Conservation (phyloP, 2,888 invertebrate genomes). For the Rhagium mordax region DNA sequence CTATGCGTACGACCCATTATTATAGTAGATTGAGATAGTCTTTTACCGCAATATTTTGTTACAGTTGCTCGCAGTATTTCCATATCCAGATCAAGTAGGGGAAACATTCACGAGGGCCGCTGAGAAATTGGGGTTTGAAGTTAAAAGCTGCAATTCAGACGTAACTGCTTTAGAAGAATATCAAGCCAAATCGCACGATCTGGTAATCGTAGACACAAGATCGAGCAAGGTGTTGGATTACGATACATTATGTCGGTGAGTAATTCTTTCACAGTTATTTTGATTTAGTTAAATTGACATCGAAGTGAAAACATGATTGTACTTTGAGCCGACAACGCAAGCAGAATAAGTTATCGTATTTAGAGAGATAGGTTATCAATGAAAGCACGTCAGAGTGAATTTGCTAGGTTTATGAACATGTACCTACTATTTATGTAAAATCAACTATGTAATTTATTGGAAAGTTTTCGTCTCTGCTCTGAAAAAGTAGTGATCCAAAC, state of each 20-base stretch:
- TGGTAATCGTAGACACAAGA: slow-evolving; percentile 80
- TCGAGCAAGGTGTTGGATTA: slow-evolving; percentile 76
- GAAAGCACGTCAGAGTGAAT: no score
- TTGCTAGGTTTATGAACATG: no score
- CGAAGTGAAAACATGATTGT: neutral
- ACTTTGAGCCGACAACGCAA: neutral
- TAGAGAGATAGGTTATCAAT: no score
- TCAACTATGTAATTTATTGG: no score
- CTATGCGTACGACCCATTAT: no score
- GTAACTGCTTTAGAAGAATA: slow-evolving; percentile 73
- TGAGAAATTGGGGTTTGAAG: slow-evolving; percentile 76
- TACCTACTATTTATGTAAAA: no score
- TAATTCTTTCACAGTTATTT: slow-evolving; percentile 15
- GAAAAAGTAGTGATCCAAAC: no score
- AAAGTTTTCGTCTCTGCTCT: no score
- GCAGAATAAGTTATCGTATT: no score
- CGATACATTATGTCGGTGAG: slow-evolving; percentile 77
- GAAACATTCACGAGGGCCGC: slow-evolving; percentile 78
- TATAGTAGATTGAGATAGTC: no score
- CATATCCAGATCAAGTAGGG: slow-evolving; percentile 77
- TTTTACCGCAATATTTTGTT: slow-evolving; percentile 33
- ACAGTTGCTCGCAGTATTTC: slow-evolving; percentile 83
- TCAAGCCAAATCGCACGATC: slow-evolving; percentile 73
- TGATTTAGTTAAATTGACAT: neutral
- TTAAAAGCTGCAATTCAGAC: slow-evolving; percentile 74